Base-by-base conservation (phyloP, 1,140 invertebrate species). In the Caerostris extrusa region DNA sequence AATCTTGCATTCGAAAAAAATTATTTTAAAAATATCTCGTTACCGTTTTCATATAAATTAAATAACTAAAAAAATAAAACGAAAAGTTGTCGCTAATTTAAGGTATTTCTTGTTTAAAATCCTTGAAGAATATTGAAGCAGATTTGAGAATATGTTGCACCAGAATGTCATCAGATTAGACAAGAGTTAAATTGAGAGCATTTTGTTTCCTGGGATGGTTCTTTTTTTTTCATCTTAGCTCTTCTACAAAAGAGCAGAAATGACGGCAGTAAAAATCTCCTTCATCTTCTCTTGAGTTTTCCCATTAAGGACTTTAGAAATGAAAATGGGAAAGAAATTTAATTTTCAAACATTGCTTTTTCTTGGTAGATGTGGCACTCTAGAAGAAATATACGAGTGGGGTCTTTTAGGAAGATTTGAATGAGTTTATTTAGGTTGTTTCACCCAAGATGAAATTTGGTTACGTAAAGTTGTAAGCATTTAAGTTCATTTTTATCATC, bases 271-370 rank as follows among this genome's bases (percentile, higher is more conserved):
- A 58, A 83, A 58, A 83, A 57, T 58, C 56, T 56, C 55, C 53
- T 83, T 34, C 82, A 19, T 83, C 82, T 83, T 83, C 82, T 83
- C 3, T n/a, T 8, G 56, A 58, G 82, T 83, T 83, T 83, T 83
- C 55, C 55, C 55, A 56, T 57, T 83, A 57, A 83, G 82, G 55
- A 83, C 53, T 7, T n/a, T 83, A 57, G 82, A 83, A 83, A 83
- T 83, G 82, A 83, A 83, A 83, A 83, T 58, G 56, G 56, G 82
- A 83, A 56, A 83, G 82, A 83, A 83, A 83, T 83, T 83, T 83
- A 83, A 83, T 83, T 83, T 83, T 83, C 14, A 83, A 83, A 58
- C 82, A 58, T 7, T 55, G 3, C 82, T 83, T 83, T 83, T 83
- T 58, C 56, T 58, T 83, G 17, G 56, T 77, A 77, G 50, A 53